These are phyloP conservation scores for Thamnophis elegans DNA, from an alignment of 2,797 vertebrate genomes.

Conservation along the genomic window DNA sequence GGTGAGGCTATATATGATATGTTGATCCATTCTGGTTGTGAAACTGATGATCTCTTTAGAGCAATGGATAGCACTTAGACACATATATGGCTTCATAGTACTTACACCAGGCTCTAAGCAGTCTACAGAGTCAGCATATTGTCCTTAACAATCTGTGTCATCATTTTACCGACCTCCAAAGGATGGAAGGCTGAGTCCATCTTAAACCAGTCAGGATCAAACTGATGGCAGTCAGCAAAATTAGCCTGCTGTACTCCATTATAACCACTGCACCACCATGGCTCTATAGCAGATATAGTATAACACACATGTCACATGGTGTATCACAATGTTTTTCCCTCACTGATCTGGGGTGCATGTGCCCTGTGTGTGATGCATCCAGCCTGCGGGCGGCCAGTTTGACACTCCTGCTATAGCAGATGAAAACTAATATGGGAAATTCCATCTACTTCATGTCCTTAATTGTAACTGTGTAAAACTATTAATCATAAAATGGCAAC, in stretches of 20 bases:
- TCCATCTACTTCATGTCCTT: conserved; percentile 22
- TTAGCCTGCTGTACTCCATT: background rate
- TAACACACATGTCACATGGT: background rate
- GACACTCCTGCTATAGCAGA: background rate
- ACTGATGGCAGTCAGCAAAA: background rate
- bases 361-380: no score
- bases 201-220: background rate
- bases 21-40: conserved; percentile 31
- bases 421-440: conserved; percentile 48
- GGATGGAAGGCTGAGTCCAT: background rate
- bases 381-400: no score
- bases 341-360: no score
- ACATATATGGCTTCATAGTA: no score
- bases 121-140: background rate
- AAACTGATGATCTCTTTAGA: conserved; percentile 53
- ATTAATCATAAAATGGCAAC: conserved; percentile 27
- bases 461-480: conserved; percentile 24
- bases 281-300: background rate
- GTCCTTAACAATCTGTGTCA: background rate
- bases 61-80: background rate
- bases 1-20: conserved; percentile 37
- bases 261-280: background rate
- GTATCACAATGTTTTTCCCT: no score
- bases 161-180: background rate
- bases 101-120: background rate